These are phyloP conservation scores for Microchirus variegatus DNA, from an alignment of 2,797 vertebrate species.

Conservation along the genomic window DNA sequence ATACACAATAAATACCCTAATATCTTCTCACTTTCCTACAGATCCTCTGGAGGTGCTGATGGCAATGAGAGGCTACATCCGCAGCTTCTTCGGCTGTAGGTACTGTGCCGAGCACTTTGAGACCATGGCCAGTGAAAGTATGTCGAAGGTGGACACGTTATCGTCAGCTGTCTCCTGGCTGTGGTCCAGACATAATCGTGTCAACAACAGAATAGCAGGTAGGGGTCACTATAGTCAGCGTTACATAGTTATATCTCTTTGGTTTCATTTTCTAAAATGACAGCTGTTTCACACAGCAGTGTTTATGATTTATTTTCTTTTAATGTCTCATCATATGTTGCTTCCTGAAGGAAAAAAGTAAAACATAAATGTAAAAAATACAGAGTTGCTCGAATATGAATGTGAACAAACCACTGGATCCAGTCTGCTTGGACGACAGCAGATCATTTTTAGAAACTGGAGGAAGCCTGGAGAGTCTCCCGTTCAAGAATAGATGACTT, in stretches of 20 bases:
- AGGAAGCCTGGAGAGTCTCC: too few relatives aligned
- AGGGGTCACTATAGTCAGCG: conserved; percentile 1
- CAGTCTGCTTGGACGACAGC: too few relatives aligned
- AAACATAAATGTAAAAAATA: too few relatives aligned
- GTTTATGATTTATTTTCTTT: too few relatives aligned
- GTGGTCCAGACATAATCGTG: conserved; percentile 90
- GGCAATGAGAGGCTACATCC: conserved; percentile 85
- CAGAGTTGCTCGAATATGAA: too few relatives aligned
- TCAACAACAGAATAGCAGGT: conserved; percentile 93
- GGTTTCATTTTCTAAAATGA: not conserved
- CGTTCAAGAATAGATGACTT: too few relatives aligned
- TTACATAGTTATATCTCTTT: not conserved
- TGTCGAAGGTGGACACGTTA: conserved; percentile 69
- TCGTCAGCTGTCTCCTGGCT: conserved; percentile 84
- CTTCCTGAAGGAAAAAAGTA: too few relatives aligned
- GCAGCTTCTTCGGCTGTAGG: conserved; percentile 89
- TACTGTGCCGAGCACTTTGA: conserved; percentile 89
- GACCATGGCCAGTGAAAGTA: conserved; percentile 84
- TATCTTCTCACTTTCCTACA: conserved; percentile 44
- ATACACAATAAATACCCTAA: not conserved
- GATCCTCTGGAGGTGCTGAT: conserved; percentile 85
- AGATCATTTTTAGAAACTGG: too few relatives aligned
- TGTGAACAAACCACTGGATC: too few relatives aligned
- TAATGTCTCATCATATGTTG: too few relatives aligned
- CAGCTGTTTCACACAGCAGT: too few relatives aligned